These are phyloP conservation scores for Tichodroma muraria DNA, from an alignment of 2,113 vertebrate genomes.

Conservation along the genomic window DNA sequence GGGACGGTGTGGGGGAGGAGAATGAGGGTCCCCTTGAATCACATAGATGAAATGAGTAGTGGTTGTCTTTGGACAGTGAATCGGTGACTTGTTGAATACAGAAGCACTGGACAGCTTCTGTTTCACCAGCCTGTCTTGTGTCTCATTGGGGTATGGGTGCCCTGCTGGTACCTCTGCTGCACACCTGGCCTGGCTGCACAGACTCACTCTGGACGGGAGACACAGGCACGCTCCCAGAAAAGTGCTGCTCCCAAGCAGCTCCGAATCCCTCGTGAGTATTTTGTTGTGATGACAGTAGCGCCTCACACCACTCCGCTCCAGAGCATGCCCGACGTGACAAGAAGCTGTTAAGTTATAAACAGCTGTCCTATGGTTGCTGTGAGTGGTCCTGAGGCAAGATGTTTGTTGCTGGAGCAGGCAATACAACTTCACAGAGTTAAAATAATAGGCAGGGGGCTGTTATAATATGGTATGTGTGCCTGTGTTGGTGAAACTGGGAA, in stretches of 20 bases:
- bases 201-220: not conserved
- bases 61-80: not conserved
- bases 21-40: not conserved
- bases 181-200: not conserved
- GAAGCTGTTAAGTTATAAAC: not conserved
- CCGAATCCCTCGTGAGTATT: not conserved
- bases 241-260: not conserved
- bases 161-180: not conserved
- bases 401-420: not conserved
- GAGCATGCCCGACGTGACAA: not conserved
- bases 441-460: not conserved
- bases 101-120: not conserved
- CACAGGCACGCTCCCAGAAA: not conserved
- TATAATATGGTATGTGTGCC: not conserved
- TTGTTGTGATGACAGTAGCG: not conserved
- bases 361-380: not conserved
- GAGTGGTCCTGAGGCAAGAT: not conserved
- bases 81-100: not conserved
- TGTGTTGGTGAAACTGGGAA: not conserved
- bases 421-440: not conserved
- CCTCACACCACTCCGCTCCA: not conserved
- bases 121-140: not conserved
- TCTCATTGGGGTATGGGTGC: not conserved
- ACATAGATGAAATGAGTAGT: not conserved
- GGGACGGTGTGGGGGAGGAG: rapidly evolving